Percentiles rank a stretch among this genome's conserved stretches.
These are phyloP conservation scores for Glaucopsyche alexis DNA, from an alignment of 2,888 invertebrate species.

Conservation along the genomic window DNA sequence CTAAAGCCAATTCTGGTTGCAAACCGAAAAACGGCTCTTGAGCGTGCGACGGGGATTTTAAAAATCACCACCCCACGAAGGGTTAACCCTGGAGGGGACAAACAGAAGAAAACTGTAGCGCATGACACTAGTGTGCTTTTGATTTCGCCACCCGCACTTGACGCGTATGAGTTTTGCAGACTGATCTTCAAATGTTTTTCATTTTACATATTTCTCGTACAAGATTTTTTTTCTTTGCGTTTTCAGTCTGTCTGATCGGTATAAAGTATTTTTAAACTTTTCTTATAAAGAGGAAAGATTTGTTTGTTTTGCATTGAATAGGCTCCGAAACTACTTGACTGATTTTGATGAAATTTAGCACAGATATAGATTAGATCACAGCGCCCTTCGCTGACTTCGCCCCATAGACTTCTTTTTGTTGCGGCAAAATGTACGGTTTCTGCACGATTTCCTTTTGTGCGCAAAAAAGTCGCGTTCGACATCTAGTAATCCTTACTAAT, in stretches of 20 bases:
- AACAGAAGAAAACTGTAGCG: constrained; percentile 69
- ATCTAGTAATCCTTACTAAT: no score
- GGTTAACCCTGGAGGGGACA: constrained; percentile 55
- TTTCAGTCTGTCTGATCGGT: neutral
- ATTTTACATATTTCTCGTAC: constrained; percentile 5
- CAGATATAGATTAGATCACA: no score
- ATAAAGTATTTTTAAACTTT: neutral
- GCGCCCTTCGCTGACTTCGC: no score
- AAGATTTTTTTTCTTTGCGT: constrained; percentile 4
- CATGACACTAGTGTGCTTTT: constrained; percentile 64
- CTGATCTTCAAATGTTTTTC: constrained; percentile 22
- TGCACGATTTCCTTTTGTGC: no score
- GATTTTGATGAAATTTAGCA: no score
- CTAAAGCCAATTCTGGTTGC: constrained; percentile 27
- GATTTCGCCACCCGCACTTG: constrained; percentile 49
- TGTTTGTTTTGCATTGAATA: no score
- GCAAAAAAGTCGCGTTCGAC: no score
- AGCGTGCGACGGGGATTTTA: constrained; percentile 61
- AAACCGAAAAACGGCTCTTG: constrained; percentile 26
- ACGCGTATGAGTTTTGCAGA: constrained; percentile 30
- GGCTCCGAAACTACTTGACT: no score
- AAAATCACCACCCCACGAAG: constrained; percentile 61
- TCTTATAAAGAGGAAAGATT: no score
- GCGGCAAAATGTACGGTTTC: no score
- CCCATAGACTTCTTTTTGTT: no score